Percentiles rank a stretch among this genome's conserved stretches.
Evolutionary conservation across 2,888 invertebrate genomes (phyloP).

Genomic region (Didymodactylos carnosus): DNA sequence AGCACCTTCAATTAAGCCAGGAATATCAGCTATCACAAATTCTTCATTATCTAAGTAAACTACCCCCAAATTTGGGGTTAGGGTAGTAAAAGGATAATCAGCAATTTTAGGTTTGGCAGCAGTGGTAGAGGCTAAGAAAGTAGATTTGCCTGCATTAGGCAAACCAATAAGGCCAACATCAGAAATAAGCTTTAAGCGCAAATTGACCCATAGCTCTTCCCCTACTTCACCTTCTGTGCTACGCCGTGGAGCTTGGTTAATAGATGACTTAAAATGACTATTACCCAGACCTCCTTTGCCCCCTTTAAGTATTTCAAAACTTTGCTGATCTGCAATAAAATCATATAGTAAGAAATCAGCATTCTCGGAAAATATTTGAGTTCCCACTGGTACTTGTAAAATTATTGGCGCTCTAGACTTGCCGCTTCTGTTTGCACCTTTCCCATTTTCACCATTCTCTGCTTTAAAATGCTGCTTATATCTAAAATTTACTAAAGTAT

Average conservation of each 20-base stretch:
- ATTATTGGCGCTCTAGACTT: neutral
- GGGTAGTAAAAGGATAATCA: conserved; percentile 15
- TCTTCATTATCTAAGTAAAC: neutral
- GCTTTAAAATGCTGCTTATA: neutral
- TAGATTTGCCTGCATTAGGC: conserved; percentile 16
- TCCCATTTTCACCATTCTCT: neutral
- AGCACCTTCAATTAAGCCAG: conserved; percentile 49
- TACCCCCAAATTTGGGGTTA: conserved; percentile 12
- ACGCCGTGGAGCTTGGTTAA: neutral
- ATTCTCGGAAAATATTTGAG: neutral
- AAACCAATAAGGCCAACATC: conserved; percentile 14
- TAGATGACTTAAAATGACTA: neutral
- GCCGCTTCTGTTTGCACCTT: neutral
- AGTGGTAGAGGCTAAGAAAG: neutral
- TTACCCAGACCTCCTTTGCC: neutral
- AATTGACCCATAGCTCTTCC: neutral
- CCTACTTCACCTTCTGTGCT: neutral
- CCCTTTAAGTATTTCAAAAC: neutral
- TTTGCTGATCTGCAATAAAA: neutral
- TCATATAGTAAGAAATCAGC: neutral
- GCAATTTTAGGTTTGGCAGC: conserved; percentile 10
- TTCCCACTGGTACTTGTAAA: neutral
- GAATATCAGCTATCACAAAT: conserved; percentile 13
- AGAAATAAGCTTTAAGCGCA: conserved; percentile 6
- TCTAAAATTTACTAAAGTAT: neutral